phyloP scores from a whole-genome alignment of 1,140 invertebrate genomes.

The Anastrepha ludens region DNA sequence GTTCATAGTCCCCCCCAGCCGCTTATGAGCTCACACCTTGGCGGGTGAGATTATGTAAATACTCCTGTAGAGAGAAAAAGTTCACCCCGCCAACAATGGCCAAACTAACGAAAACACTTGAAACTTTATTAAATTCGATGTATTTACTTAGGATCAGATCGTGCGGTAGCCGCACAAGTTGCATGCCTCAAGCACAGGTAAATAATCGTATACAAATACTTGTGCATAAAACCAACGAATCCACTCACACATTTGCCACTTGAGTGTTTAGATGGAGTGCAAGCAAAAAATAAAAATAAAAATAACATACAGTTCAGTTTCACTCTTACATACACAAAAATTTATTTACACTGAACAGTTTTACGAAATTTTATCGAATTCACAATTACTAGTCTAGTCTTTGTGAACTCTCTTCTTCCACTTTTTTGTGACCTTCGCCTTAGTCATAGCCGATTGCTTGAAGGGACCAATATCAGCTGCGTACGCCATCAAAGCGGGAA shows the following conservation, averaged over 20 bases:
- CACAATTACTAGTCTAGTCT: too few relatives aligned
- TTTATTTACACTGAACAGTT: background rate
- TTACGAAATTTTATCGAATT: background rate
- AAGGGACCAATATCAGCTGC: slow-evolving; percentile 75
- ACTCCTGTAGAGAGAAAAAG: background rate
- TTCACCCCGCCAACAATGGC: background rate
- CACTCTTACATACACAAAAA: background rate
- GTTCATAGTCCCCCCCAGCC: background rate
- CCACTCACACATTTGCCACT: background rate
- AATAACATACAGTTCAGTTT: background rate
- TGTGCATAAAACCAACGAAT: background rate
- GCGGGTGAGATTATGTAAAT: background rate
- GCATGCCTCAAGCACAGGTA: slow-evolving; percentile 33
- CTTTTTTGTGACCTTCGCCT: too few relatives aligned
- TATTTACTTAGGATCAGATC: slow-evolving; percentile 49
- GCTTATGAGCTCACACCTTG: background rate
- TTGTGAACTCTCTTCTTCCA: too few relatives aligned
- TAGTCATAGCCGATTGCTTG: slow-evolving; percentile 41
- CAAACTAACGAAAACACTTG: slow-evolving; percentile 43
- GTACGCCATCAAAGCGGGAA: slow-evolving; percentile 80
- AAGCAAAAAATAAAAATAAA: background rate
- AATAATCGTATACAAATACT: slow-evolving; percentile 26
- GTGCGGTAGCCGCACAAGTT: slow-evolving; percentile 17
- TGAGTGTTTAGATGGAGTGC: background rate
- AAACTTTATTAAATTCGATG: slow-evolving; percentile 51